Percentiles rank a stretch among this genome's conserved stretches.
Evolutionary conservation across 2,888 invertebrate species (phyloP).

Genomic region (Callyntrura guangdongensis): DNA sequence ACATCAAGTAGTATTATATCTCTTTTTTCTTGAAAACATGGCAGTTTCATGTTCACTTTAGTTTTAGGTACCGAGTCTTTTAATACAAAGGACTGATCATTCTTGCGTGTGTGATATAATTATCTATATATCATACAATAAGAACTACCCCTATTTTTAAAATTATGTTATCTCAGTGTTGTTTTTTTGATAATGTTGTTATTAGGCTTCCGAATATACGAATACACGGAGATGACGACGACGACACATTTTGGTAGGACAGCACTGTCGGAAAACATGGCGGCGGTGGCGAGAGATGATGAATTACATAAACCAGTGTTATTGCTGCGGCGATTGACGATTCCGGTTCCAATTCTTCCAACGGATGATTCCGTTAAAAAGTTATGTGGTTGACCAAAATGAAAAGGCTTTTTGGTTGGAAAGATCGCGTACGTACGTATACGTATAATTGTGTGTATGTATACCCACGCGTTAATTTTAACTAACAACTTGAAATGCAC

Average conservation of each 20-base stretch:
- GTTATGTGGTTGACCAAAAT: too few relatives aligned
- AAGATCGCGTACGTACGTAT: too few relatives aligned
- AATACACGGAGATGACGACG: too few relatives aligned
- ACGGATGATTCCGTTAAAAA: too few relatives aligned
- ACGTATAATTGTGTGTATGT: too few relatives aligned
- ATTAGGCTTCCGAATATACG: conserved; percentile 72
- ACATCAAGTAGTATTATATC: too few relatives aligned
- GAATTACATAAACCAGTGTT: conserved; percentile 48
- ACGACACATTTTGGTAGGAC: conserved; percentile 67
- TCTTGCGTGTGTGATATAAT: conserved; percentile 71
- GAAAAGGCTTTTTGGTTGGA: too few relatives aligned
- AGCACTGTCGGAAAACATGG: conserved; percentile 52
- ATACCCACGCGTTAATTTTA: too few relatives aligned
- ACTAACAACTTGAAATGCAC: conserved; percentile 75
- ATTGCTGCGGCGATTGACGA: conserved; percentile 52
- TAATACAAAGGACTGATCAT: conserved; percentile 76
- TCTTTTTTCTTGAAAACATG: neutral
- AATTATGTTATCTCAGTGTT: conserved; percentile 50
- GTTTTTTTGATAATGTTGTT: too few relatives aligned
- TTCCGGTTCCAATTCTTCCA: too few relatives aligned
- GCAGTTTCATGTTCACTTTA: conserved; percentile 17
- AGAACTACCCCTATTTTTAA: conserved; percentile 65
- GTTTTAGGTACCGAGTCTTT: conserved; percentile 74
- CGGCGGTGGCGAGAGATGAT: conserved; percentile 47
- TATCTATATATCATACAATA: conserved; percentile 65